Evolutionary conservation across 2,888 invertebrate species (phyloP).

Genomic region (Aromia moschata): DNA sequence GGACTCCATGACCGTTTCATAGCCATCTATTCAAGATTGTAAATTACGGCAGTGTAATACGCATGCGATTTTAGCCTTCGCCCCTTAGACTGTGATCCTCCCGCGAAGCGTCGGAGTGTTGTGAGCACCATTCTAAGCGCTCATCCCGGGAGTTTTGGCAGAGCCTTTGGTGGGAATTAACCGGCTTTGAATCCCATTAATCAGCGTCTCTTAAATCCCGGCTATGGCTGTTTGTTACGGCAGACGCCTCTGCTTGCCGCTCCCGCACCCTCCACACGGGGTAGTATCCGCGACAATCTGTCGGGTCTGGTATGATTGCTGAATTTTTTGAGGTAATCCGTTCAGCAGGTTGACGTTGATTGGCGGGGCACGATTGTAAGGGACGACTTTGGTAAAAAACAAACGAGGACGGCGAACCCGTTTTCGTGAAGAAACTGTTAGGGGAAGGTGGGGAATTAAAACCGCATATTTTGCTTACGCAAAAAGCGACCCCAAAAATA

Average conservation of each 20-base stretch:
- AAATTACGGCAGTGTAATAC: conserved; percentile 56
- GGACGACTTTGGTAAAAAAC: too few relatives aligned
- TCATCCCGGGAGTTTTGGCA: conserved; percentile 65
- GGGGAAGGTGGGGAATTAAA: too few relatives aligned
- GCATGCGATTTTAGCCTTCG: conserved; percentile 53
- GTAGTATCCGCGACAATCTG: conserved; percentile 39
- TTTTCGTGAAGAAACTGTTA: too few relatives aligned
- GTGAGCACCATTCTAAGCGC: conserved; percentile 52
- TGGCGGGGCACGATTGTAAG: conserved; percentile 6
- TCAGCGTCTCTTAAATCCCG: conserved; percentile 70
- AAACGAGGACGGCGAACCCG: too few relatives aligned
- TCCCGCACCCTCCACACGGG: conserved; percentile 40
- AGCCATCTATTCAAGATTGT: conserved; percentile 58
- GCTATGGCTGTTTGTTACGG: conserved; percentile 63
- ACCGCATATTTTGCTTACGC: too few relatives aligned
- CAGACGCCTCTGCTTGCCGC: conserved; percentile 48
- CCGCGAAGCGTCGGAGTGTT: neutral
- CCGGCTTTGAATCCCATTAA: conserved; percentile 76
- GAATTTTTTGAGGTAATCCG: conserved; percentile 22
- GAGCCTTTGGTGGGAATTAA: conserved; percentile 72
- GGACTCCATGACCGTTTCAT: conserved; percentile 55
- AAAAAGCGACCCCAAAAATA: too few relatives aligned
- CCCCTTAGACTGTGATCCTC: conserved; percentile 44
- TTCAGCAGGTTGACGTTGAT: conserved; percentile 18
- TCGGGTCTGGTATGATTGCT: conserved; percentile 11